Evolutionary conservation across 2,797 vertebrate species (phyloP).

Genomic region (Menidia menidia): DNA sequence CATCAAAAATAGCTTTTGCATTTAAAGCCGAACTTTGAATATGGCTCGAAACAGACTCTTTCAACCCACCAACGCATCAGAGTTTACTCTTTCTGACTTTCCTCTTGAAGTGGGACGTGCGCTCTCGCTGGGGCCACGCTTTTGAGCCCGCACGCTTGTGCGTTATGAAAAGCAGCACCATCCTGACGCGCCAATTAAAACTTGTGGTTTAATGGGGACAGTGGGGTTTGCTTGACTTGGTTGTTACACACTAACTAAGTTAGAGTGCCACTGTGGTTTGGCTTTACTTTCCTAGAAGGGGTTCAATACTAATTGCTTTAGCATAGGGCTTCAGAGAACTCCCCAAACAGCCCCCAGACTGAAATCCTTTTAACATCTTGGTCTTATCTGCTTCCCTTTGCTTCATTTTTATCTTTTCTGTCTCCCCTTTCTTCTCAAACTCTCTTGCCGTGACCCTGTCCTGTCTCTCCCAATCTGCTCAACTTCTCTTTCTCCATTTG

Average conservation of each 20-base stretch:
- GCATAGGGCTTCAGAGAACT: conserved; percentile 73
- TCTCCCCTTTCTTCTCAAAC: conserved; percentile 31
- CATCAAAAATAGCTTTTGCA: conserved; percentile 28
- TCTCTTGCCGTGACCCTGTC: conserved; percentile 44
- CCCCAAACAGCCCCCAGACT: conserved; percentile 71
- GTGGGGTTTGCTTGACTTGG: conserved; percentile 66
- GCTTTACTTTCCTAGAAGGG: conserved; percentile 74
- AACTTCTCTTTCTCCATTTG: conserved; percentile 50
- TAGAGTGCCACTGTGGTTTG: conserved; percentile 70
- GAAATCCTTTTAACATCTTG: conserved; percentile 79
- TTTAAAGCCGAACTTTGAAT: conserved; percentile 34
- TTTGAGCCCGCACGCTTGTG: conserved; percentile 25
- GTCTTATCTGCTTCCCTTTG: conserved; percentile 72
- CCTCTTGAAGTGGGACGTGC: conserved; percentile 42
- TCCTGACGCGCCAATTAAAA: conserved; percentile 77
- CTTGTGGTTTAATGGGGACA: conserved; percentile 69
- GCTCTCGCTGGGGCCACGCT: conserved; percentile 38
- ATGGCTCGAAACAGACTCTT: conserved; percentile 26
- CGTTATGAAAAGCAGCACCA: conserved; percentile 51
- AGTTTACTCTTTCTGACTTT: conserved; percentile 57
- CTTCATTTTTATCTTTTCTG: conserved; percentile 59
- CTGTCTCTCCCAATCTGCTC: conserved; percentile 56
- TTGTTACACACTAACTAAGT: conserved; percentile 74
- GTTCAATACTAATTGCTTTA: conserved; percentile 86
- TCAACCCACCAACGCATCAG: conserved; percentile 20